These are phyloP conservation scores for Nannoperca australis DNA, from an alignment of 2,797 vertebrate species.

Conservation along the genomic window DNA sequence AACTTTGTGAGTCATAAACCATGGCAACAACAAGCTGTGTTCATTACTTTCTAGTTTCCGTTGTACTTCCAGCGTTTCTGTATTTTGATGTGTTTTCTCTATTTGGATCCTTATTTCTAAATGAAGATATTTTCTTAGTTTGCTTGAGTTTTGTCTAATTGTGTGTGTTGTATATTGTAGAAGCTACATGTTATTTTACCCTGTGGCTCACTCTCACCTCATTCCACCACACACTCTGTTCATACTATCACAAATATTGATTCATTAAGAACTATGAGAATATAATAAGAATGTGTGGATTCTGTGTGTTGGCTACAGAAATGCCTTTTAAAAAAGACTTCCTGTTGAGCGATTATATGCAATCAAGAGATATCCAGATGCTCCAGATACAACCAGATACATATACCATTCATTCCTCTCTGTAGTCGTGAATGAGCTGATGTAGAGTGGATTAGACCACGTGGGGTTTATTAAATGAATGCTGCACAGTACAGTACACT, in stretches of 20 bases:
- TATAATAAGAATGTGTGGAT: neutral
- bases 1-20: no score
- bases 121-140: no score
- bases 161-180: no score
- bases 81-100: no score
- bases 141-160: no score
- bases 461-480: constrained; percentile 63
- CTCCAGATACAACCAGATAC: neutral
- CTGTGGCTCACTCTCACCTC: no score
- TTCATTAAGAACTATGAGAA: neutral
- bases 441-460: constrained; percentile 60
- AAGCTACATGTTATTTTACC: neutral
- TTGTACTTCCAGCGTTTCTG: no score
- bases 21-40: no score
- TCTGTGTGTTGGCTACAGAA: neutral
- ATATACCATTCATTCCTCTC: neutral
- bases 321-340: neutral
- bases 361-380: neutral
- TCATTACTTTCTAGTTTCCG: no score
- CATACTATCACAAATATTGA: neutral
- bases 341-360: neutral
- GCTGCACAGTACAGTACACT: constrained; percentile 44
- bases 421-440: constrained; percentile 56
- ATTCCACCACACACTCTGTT: neutral
- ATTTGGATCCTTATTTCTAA: no score